Conservation (phyloP, 1,140 invertebrate species). For the Penaeus japonicus region DNA sequence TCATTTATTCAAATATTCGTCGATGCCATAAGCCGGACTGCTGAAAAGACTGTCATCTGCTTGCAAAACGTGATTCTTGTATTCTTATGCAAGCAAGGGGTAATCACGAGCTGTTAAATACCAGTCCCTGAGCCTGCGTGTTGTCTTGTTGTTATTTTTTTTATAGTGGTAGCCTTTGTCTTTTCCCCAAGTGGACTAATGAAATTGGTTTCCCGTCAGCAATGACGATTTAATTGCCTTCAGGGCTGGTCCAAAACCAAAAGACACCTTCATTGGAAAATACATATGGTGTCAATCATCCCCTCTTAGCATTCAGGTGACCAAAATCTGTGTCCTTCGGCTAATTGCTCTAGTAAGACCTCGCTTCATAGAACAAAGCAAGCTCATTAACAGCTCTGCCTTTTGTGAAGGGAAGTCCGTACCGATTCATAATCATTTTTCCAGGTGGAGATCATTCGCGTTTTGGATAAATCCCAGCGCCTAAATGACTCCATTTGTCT, state of each 20-base stretch:
- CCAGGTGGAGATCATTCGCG: too few relatives aligned
- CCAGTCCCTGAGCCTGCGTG: conserved; percentile 30
- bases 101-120: conserved; percentile 20
- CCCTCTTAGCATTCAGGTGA: conserved; percentile 23
- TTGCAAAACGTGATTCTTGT: conserved; percentile 30
- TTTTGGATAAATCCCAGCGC: too few relatives aligned
- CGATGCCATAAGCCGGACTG: conserved; percentile 15
- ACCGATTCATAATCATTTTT: too few relatives aligned
- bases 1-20: neutral
- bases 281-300: conserved; percentile 41
- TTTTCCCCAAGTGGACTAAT: conserved; percentile 52
- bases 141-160: conserved; percentile 28
- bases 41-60: conserved; percentile 19
- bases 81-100: conserved; percentile 34
- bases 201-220: conserved; percentile 51
- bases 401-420: too few relatives aligned
- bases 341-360: neutral
- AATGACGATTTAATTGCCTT: conserved; percentile 47
- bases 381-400: too few relatives aligned
- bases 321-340: conserved; percentile 12
- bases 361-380: too few relatives aligned
- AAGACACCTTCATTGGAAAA: conserved; percentile 52
- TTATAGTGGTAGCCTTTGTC: conserved; percentile 24
- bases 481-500: too few relatives aligned
- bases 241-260: neutral